These are phyloP conservation scores for Phengaris alcon DNA, from an alignment of 2,888 invertebrate species.

Conservation along the genomic window DNA sequence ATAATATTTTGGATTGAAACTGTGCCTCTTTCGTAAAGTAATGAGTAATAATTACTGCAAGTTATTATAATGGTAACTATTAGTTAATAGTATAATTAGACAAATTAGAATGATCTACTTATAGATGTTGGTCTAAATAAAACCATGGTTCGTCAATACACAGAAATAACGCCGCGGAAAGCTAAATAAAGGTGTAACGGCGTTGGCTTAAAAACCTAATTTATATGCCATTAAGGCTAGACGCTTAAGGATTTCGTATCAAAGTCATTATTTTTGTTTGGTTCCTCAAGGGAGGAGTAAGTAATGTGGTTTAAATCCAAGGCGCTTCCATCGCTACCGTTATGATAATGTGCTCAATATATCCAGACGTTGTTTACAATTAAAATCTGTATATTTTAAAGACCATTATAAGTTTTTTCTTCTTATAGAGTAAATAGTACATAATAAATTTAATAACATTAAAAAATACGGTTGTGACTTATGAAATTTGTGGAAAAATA, in stretches of 20 bases:
- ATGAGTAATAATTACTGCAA: neutral
- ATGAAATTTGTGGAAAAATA: too few relatives aligned
- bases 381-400: neutral
- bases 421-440: too few relatives aligned
- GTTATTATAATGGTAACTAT: neutral
- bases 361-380: neutral
- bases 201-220: constrained; percentile 73
- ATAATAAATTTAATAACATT: too few relatives aligned
- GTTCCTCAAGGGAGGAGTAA: constrained; percentile 40
- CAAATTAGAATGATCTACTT: neutral
- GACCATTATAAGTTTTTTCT: neutral
- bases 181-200: constrained; percentile 35
- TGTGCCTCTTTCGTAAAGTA: neutral
- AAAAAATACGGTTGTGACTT: too few relatives aligned
- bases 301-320: constrained; percentile 25
- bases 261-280: constrained; percentile 51
- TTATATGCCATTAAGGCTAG: constrained; percentile 77
- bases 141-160: neutral
- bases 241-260: constrained; percentile 61
- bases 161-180: neutral
- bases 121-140: neutral
- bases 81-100: neutral
- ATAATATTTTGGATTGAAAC: neutral
- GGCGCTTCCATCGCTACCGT: constrained; percentile 22
- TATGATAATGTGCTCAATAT: constrained; percentile 17